Percentiles rank a stretch among this genome's conserved stretches.
phyloP scores from a whole-genome alignment of 2,888 invertebrate genomes.

The Erebia aethiops region DNA sequence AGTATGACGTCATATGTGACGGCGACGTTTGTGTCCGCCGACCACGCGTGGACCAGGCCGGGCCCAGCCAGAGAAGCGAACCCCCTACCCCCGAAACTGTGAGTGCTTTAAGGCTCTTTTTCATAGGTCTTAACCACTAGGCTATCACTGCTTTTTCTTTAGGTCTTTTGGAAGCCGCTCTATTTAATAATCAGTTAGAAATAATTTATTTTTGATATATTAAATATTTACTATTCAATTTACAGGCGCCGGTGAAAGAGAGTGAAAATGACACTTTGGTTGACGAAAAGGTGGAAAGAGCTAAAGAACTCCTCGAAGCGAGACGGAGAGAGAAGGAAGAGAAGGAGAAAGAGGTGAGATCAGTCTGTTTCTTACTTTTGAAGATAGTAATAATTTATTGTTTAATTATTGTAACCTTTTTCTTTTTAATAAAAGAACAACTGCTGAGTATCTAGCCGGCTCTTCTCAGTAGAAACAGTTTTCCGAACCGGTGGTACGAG shows the following conservation, averaged over 20 bases:
- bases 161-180: no score
- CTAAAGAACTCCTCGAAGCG: conserved; percentile 86
- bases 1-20: conserved; percentile 76
- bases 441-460: no score
- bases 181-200: no score
- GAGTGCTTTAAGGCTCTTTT: not conserved
- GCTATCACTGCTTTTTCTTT: no score
- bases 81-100: not conserved
- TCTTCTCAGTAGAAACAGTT: no score
- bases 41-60: conserved; percentile 50
- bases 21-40: conserved; percentile 74
- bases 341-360: conserved; percentile 85
- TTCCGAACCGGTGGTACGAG: no score
- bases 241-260: conserved; percentile 20
- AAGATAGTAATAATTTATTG: no score
- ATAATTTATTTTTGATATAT: no score
- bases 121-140: not conserved
- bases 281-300: conserved; percentile 85
- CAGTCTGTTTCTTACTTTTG: not conserved
- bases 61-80: conserved; percentile 52
- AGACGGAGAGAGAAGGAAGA: conserved; percentile 85
- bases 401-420: no score
- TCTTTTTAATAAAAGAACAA: no score
- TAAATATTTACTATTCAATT: no score
- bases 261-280: conserved; percentile 45